Evolutionary conservation across 2,113 vertebrate genomes (phyloP).

Genomic region (Ammospiza caudacuta): DNA sequence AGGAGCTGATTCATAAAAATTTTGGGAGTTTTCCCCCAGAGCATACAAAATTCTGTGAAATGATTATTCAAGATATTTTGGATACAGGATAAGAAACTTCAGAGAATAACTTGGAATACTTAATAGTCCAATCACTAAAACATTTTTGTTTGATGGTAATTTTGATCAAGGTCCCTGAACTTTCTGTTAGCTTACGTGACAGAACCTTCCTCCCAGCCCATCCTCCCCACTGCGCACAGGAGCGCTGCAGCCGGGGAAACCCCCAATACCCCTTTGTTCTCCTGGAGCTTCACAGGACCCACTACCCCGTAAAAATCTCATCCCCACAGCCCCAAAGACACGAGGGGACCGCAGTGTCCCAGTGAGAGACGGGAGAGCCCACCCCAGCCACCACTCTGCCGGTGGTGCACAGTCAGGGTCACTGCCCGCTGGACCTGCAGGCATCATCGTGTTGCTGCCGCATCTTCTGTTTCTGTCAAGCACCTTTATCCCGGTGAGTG

Average conservation of each 20-base stretch:
- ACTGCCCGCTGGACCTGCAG: fast-evolving
- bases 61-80: neutral
- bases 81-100: neutral
- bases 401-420: fast-evolving
- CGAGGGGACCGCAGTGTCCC: fast-evolving
- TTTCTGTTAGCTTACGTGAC: neutral
- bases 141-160: neutral
- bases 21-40: fast-evolving
- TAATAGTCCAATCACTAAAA: neutral
- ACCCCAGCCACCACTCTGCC: fast-evolving
- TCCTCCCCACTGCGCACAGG: neutral
- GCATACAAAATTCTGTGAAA: neutral
- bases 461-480: neutral
- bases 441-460: fast-evolving
- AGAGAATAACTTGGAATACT: neutral
- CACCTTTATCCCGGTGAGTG: neutral
- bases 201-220: neutral
- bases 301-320: neutral
- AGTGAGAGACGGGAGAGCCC: neutral
- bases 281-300: neutral
- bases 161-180: neutral
- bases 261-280: neutral
- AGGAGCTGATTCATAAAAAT: neutral
- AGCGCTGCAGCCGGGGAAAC: neutral
- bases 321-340: neutral